Evolutionary conservation across 2,888 invertebrate genomes (phyloP).

Genomic region (Nomada ruficornis): DNA sequence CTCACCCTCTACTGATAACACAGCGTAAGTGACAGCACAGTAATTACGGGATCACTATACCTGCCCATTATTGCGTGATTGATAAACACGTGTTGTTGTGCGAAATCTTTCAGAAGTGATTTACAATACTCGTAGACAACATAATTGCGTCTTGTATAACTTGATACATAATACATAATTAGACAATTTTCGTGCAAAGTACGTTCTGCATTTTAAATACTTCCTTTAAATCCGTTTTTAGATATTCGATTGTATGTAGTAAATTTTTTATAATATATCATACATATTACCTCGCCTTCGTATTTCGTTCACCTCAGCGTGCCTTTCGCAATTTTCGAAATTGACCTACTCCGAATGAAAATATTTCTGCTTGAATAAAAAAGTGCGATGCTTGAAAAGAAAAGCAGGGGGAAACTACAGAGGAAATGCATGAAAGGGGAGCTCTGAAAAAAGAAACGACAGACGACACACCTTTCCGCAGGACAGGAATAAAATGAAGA

Average conservation of each 20-base stretch:
- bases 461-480: background rate
- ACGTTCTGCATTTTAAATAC: too few species aligned
- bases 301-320: background rate
- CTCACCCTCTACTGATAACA: background rate
- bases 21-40: background rate
- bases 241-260: too few species aligned
- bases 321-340: background rate
- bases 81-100: background rate
- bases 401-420: background rate
- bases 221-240: too few species aligned
- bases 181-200: too few species aligned
- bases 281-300: background rate
- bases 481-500: constrained; percentile 7
- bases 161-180: too few species aligned
- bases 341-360: background rate
- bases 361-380: background rate
- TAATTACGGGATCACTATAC: background rate
- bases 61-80: background rate
- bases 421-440: background rate
- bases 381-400: background rate
- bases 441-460: background rate
- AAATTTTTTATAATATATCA: background rate
- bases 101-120: background rate
- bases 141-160: too few species aligned
- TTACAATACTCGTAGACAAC: background rate